Evolutionary conservation across 2,797 vertebrate species (phyloP).

Genomic region (Paratrypauchen microcephalus): DNA sequence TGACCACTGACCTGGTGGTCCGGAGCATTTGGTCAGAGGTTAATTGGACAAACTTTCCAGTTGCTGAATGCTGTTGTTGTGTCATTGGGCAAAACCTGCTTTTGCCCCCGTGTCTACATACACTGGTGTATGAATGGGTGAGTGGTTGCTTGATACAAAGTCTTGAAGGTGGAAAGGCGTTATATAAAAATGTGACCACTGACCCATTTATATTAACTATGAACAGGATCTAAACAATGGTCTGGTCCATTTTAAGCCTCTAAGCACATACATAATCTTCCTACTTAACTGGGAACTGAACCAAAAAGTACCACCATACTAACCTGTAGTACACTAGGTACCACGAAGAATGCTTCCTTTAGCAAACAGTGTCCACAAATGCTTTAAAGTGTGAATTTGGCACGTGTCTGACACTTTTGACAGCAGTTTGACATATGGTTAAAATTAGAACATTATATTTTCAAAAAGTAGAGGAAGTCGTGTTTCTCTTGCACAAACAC

Average conservation of each 20-base stretch:
- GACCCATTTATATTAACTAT: no score
- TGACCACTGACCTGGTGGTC: no score
- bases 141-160: no score
- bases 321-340: background rate
- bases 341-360: slow-evolving; percentile 1
- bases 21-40: no score
- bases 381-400: slow-evolving; percentile 45
- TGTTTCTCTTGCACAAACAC: slow-evolving; percentile 47
- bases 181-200: no score
- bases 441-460: slow-evolving; percentile 51
- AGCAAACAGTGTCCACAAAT: slow-evolving; percentile 13
- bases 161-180: no score
- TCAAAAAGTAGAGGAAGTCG: slow-evolving; percentile 44
- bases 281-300: background rate
- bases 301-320: background rate
- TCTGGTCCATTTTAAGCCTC: background rate
- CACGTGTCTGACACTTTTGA: slow-evolving; percentile 49
- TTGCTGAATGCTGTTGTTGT: no score
- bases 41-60: no score
- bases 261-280: background rate
- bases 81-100: no score
- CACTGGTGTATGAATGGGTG: no score
- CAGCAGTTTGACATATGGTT: slow-evolving; percentile 56
- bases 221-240: background rate
- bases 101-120: no score